phyloP scores from a whole-genome alignment of 2,888 invertebrate species.

The Seira sanloemensis region DNA sequence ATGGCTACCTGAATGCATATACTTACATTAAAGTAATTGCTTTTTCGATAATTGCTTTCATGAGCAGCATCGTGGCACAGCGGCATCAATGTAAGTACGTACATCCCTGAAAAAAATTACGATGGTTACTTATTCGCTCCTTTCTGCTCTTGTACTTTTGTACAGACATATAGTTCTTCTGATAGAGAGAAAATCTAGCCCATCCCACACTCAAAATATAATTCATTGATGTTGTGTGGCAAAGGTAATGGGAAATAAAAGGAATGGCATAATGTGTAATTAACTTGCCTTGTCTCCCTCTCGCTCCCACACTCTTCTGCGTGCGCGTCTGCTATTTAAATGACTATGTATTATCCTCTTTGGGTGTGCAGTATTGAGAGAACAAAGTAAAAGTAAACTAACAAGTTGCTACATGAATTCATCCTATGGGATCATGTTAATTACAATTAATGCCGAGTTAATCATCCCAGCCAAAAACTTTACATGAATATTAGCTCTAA shows the following conservation, averaged over 20 bases:
- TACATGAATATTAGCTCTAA: not conserved
- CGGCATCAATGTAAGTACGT: not conserved
- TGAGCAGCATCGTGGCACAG: no score
- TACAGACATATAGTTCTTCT: not conserved
- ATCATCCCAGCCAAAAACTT: constrained; percentile 6
- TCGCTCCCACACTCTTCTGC: not conserved
- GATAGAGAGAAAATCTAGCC: not conserved
- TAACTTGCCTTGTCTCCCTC: not conserved
- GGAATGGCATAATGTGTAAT: not conserved
- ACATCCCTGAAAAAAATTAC: no score
- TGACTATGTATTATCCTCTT: no score
- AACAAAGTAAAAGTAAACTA: no score
- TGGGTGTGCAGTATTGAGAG: no score
- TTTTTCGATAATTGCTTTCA: constrained; percentile 29
- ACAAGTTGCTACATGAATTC: constrained; percentile 16
- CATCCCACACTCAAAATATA: no score
- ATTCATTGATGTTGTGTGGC: not conserved
- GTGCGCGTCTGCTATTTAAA: no score
- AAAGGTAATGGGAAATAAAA: no score
- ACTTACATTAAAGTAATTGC: constrained; percentile 45
- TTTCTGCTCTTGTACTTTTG: no score
- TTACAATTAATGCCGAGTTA: constrained; percentile 32
- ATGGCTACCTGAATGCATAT: not conserved
- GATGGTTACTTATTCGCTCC: no score
- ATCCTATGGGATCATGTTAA: constrained; percentile 14